These are phyloP conservation scores for Halichoerus grypus DNA, from an alignment of 2,113 vertebrate species.

Conservation along the genomic window DNA sequence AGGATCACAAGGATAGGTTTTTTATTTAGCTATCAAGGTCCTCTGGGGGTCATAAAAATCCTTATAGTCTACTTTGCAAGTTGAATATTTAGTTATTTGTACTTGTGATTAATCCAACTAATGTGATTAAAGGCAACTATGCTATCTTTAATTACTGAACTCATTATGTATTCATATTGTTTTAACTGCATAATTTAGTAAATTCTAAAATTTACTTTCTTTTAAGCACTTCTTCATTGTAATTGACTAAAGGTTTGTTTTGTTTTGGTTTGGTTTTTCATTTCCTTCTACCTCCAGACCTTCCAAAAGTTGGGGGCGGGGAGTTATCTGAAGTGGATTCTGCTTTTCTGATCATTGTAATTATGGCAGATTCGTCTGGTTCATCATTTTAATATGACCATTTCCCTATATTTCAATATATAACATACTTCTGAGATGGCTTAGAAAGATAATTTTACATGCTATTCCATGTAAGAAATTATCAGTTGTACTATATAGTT, in stretches of 20 bases:
- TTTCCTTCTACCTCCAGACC: neutral
- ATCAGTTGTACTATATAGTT: neutral
- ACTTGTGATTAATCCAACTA: neutral
- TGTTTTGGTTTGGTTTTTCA: neutral
- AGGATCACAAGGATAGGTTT: neutral
- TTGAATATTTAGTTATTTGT: neutral
- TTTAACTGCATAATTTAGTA: neutral
- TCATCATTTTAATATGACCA: neutral
- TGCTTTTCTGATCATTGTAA: neutral
- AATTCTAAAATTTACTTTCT: neutral
- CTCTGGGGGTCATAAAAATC: neutral
- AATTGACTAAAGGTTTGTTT: neutral
- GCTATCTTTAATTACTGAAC: neutral
- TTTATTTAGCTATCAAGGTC: neutral
- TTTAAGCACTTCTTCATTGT: neutral
- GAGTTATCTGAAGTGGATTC: neutral
- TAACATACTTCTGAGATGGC: neutral
- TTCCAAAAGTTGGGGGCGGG: neutral
- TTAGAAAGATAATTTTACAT: neutral
- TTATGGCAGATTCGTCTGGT: neutral
- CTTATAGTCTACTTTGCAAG: neutral
- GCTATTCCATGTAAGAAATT: neutral
- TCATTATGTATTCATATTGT: neutral
- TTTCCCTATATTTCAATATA: neutral
- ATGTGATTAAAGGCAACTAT: neutral